These are phyloP conservation scores for Heliconius hermathena DNA, from an alignment of 1,140 invertebrate genomes.

Conservation along the genomic window DNA sequence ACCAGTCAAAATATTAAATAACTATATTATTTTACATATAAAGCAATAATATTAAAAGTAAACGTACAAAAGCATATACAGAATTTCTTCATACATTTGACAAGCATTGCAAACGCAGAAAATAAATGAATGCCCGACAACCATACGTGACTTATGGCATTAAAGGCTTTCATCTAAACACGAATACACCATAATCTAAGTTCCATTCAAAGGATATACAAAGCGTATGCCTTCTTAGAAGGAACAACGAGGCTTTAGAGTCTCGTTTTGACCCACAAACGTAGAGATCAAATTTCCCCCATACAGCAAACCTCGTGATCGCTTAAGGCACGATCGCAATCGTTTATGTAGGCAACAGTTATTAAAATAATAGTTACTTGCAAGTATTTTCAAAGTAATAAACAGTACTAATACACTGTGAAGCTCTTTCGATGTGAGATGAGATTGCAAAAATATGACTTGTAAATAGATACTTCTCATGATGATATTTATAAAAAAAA, in stretches of 20 bases:
- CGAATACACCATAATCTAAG: constrained; percentile 26
- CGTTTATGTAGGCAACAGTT: constrained; percentile 52
- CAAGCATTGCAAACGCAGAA: neutral
- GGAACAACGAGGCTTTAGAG: constrained; percentile 54
- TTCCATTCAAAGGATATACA: constrained; percentile 44
- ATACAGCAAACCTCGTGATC: constrained; percentile 56
- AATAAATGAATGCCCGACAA: neutral
- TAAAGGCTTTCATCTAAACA: constrained; percentile 21
- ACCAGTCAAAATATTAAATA: neutral
- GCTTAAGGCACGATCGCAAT: constrained; percentile 56
- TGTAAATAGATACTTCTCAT: constrained; percentile 34
- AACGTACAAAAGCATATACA: neutral
- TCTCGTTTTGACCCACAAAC: constrained; percentile 63
- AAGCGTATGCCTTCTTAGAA: constrained; percentile 30
- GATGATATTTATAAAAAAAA: neutral
- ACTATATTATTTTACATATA: too few relatives aligned
- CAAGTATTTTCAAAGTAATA: constrained; percentile 50
- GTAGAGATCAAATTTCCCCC: constrained; percentile 62
- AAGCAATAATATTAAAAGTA: neutral
- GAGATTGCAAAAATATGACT: constrained; percentile 39
- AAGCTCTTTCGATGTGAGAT: constrained; percentile 41
- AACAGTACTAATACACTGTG: constrained; percentile 48
- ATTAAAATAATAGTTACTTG: constrained; percentile 63
- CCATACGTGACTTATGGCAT: neutral
- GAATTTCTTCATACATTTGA: neutral